A percentile compares a stretch with the other conserved stretches of the same genome.
Conservation (phyloP, 2,113 vertebrate species). For the Phrynocephalus versicolor region DNA sequence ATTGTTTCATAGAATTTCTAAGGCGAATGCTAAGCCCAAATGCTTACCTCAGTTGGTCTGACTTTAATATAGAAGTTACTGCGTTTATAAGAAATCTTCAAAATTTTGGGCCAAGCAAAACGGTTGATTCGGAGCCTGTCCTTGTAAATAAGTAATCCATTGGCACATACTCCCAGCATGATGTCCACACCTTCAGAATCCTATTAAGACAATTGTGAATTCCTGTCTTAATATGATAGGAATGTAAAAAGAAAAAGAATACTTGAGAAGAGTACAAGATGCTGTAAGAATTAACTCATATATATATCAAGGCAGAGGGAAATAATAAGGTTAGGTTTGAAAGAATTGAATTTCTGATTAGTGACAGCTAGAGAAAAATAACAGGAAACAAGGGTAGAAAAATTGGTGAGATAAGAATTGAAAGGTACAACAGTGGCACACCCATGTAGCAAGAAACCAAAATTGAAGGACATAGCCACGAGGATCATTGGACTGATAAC, state of each 20-base stretch:
- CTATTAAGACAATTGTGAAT: slow-evolving; percentile 68
- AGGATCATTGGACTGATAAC: background rate
- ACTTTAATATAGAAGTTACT: slow-evolving; percentile 99
- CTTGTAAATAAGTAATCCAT: slow-evolving; percentile 96
- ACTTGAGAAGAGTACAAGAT: background rate
- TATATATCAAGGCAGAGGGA: background rate
- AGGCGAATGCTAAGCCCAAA: background rate
- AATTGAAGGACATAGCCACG: background rate
- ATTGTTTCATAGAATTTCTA: background rate
- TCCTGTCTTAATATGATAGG: slow-evolving; percentile 15
- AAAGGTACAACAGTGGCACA: no score
- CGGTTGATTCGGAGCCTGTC: slow-evolving; percentile 97
- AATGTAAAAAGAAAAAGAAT: background rate
- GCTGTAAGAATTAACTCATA: background rate
- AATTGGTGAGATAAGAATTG: background rate
- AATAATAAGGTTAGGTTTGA: background rate
- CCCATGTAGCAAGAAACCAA: background rate
- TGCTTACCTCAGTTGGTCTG: slow-evolving; percentile 92
- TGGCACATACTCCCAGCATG: slow-evolving; percentile 96
- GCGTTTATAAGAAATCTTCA: slow-evolving; percentile 98
- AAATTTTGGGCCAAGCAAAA: slow-evolving; percentile 98
- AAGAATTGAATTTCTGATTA: background rate
- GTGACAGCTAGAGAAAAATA: background rate
- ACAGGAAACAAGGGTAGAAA: background rate
- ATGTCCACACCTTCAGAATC: slow-evolving; percentile 98